Conservation (phyloP, 2,888 invertebrate genomes). For the Agrotis clavis region DNA sequence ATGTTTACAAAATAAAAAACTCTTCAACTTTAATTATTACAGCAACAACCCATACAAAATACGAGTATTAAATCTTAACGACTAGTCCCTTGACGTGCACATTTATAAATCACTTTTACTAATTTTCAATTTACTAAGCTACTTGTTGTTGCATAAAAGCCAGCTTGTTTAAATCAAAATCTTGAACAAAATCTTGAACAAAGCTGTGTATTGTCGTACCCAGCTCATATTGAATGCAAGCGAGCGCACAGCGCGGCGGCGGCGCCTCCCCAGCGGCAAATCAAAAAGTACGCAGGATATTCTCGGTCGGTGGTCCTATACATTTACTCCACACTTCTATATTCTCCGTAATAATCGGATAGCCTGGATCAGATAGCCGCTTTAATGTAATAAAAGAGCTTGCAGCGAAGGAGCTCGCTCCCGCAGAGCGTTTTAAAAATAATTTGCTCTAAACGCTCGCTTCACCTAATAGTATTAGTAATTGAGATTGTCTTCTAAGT, state of each 20-base stretch:
- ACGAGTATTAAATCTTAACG: not conserved
- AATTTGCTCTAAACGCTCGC: conserved; percentile 37
- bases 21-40: not conserved
- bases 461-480: conserved; percentile 31
- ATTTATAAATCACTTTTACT: not conserved
- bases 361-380: conserved; percentile 50
- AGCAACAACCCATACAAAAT: not conserved
- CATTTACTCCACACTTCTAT: conserved; percentile 65
- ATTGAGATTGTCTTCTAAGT: conserved; percentile 21
- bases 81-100: not conserved
- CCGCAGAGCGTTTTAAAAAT: conserved; percentile 39
- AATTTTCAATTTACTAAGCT: conserved; percentile 20
- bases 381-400: conserved; percentile 58
- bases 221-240: conserved; percentile 84
- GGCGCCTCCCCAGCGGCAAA: conserved; percentile 77
- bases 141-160: conserved; percentile 24
- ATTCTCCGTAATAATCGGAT: conserved; percentile 60
- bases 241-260: conserved; percentile 67
- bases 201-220: conserved; percentile 76
- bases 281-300: conserved; percentile 82
- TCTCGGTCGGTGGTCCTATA: conserved; percentile 82
- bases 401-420: conserved; percentile 37
- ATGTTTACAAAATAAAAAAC: not conserved
- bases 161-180: conserved; percentile 72
- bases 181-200: conserved; percentile 74